Evolutionary conservation across 2,797 vertebrate species (phyloP).

Genomic region (Amblyopsis hoosieri): DNA sequence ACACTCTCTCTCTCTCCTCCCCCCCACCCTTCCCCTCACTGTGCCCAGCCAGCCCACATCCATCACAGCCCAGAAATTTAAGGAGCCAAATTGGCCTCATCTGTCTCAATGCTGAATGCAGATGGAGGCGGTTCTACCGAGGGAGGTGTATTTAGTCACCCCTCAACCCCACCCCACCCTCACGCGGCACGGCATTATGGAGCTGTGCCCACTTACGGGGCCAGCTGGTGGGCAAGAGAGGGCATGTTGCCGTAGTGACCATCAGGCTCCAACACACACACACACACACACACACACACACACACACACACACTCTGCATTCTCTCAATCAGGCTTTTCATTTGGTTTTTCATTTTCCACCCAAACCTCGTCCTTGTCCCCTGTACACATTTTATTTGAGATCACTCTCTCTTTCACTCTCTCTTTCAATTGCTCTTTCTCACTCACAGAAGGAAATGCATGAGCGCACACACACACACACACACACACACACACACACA

Average conservation of each 20-base stretch:
- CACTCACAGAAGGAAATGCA: slow-evolving; percentile 30
- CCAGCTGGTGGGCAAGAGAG: slow-evolving; percentile 51
- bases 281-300: slow-evolving; percentile 8
- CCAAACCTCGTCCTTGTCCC: slow-evolving; percentile 29
- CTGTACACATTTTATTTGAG: slow-evolving; percentile 32
- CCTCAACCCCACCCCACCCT: slow-evolving; percentile 79
- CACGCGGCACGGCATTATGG: slow-evolving; percentile 20
- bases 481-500: slow-evolving; percentile 12
- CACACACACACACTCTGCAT: slow-evolving; percentile 47
- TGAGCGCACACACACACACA: slow-evolving; percentile 14
- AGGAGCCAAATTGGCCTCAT: slow-evolving; percentile 99
- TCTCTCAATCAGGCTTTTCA: slow-evolving; percentile 51
- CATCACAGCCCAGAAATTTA: slow-evolving; percentile 99
- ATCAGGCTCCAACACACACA: slow-evolving; percentile 55
- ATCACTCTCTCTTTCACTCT: slow-evolving; percentile 23
- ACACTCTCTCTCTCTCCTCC: slow-evolving; percentile 33
- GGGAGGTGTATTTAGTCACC: slow-evolving; percentile 96
- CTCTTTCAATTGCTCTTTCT: slow-evolving; percentile 28
- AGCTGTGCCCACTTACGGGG: slow-evolving; percentile 27
- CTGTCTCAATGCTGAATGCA: slow-evolving; percentile 99
- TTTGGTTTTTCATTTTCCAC: slow-evolving; percentile 44
- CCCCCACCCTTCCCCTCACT: slow-evolving; percentile 69
- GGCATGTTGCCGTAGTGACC: slow-evolving; percentile 61
- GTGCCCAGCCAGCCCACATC: slow-evolving; percentile 91
- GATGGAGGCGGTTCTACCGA: slow-evolving; percentile 97